Percentiles rank a stretch among this genome's conserved stretches.
These are phyloP conservation scores for Fundulus diaphanus DNA, from an alignment of 2,797 vertebrate genomes.

Conservation along the genomic window DNA sequence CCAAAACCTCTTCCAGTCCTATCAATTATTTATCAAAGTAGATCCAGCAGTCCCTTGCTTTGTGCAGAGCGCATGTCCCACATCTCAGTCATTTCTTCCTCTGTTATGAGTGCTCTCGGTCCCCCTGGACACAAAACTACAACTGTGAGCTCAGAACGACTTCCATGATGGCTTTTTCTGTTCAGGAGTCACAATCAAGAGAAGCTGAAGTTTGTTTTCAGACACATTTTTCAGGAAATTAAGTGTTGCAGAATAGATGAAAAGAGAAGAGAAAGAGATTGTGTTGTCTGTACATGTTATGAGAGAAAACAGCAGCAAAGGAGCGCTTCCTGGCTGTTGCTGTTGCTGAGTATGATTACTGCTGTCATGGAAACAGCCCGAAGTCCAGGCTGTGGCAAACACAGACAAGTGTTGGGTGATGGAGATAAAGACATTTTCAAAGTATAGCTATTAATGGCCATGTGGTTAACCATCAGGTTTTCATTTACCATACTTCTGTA, in stretches of 20 bases:
- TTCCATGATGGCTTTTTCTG: neutral
- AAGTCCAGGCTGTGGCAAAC: constrained; percentile 75
- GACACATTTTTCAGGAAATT: neutral
- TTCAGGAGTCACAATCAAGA: neutral
- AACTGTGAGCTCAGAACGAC: neutral
- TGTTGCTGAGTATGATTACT: constrained; percentile 29
- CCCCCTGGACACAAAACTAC: neutral
- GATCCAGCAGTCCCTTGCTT: constrained; percentile 10
- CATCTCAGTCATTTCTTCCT: constrained; percentile 1
- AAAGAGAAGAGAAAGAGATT: neutral
- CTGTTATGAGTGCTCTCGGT: neutral
- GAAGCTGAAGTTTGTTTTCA: neutral
- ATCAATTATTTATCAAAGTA: constrained; percentile 32
- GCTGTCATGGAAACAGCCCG: constrained; percentile 76
- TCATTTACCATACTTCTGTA: neutral
- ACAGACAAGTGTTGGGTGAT: constrained; percentile 51
- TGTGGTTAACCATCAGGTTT: neutral
- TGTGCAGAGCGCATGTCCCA: constrained; percentile 10
- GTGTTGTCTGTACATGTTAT: constrained; percentile 7
- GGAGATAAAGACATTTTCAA: constrained; percentile 13
- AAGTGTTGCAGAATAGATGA: constrained; percentile 14
- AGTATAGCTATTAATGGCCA: neutral
- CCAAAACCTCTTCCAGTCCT: constrained; percentile 25
- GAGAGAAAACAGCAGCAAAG: constrained; percentile 24
- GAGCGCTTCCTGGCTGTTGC: constrained; percentile 27